Evolutionary conservation across 2,888 invertebrate genomes (phyloP).

Genomic region (Apodemia zela): DNA sequence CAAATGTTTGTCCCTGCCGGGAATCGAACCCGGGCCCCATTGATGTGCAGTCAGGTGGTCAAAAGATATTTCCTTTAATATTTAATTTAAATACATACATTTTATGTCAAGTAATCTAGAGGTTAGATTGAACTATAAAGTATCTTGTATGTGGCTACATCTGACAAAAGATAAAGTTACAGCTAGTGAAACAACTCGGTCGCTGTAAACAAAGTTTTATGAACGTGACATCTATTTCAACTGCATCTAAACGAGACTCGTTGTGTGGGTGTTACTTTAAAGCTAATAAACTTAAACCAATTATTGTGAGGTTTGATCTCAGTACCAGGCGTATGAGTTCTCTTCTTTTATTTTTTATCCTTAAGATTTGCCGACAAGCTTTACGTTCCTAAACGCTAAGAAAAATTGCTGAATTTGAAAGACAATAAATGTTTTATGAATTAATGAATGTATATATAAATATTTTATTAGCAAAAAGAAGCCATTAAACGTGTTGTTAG

Average conservation of each 20-base stretch:
- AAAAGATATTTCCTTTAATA: too few species aligned
- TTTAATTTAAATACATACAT: background rate
- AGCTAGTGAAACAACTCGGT: conserved; percentile 21
- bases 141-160: background rate
- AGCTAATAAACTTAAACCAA: background rate
- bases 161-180: conserved; percentile 16
- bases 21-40: too few species aligned
- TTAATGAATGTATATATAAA: too few species aligned
- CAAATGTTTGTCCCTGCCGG: too few species aligned
- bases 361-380: too few species aligned
- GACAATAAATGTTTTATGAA: too few species aligned
- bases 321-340: background rate
- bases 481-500: too few species aligned
- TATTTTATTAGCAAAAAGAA: too few species aligned
- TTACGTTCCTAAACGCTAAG: too few species aligned
- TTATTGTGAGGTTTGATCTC: background rate
- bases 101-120: background rate
- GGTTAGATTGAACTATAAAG: background rate
- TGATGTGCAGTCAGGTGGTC: too few species aligned
- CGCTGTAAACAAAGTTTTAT: conserved; percentile 31
- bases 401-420: too few species aligned
- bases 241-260: conserved; percentile 36
- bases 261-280: conserved; percentile 31
- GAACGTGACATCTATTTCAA: conserved; percentile 36
- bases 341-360: background rate